phyloP scores from a whole-genome alignment of 1,140 invertebrate species.

The Tribolium madens region DNA sequence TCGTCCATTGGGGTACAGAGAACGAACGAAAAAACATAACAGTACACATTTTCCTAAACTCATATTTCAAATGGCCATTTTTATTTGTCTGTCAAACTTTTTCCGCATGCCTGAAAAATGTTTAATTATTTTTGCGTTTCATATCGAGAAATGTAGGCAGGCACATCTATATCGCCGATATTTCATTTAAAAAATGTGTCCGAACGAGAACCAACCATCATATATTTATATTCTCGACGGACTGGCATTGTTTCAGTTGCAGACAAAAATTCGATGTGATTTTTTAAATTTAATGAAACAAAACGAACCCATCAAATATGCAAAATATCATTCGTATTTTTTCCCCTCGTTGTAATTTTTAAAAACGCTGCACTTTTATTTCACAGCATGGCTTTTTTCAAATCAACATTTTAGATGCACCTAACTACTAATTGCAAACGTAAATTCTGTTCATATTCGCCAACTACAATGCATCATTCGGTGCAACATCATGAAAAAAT shows the following conservation, averaged over 20 bases:
- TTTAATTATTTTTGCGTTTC: constrained; percentile 67
- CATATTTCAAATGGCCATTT: constrained; percentile 66
- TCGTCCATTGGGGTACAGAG: constrained; percentile 53
- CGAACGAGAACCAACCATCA: constrained; percentile 62
- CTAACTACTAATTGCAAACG: constrained; percentile 50
- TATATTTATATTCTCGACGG: constrained; percentile 65
- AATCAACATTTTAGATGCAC: constrained; percentile 53
- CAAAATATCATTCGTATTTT: constrained; percentile 60
- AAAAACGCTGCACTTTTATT: constrained; percentile 55
- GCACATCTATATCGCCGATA: constrained; percentile 64
- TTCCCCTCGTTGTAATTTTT: constrained; percentile 57
- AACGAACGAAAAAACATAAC: constrained; percentile 50
- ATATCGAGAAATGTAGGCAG: constrained; percentile 63
- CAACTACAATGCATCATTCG: constrained; percentile 38
- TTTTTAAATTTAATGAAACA: constrained; percentile 66
- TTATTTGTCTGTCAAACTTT: constrained; percentile 67
- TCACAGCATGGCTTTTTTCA: constrained; percentile 50
- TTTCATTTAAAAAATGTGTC: constrained; percentile 66
- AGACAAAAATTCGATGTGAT: constrained; percentile 65
- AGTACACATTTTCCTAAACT: constrained; percentile 63
- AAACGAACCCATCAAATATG: constrained; percentile 64
- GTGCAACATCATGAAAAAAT: constrained; percentile 20
- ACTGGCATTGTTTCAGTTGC: constrained; percentile 62
- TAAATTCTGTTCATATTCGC: constrained; percentile 49
- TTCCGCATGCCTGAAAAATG: constrained; percentile 66